Base-by-base conservation (phyloP, 2,797 vertebrate species). In the Chanos chanos region DNA sequence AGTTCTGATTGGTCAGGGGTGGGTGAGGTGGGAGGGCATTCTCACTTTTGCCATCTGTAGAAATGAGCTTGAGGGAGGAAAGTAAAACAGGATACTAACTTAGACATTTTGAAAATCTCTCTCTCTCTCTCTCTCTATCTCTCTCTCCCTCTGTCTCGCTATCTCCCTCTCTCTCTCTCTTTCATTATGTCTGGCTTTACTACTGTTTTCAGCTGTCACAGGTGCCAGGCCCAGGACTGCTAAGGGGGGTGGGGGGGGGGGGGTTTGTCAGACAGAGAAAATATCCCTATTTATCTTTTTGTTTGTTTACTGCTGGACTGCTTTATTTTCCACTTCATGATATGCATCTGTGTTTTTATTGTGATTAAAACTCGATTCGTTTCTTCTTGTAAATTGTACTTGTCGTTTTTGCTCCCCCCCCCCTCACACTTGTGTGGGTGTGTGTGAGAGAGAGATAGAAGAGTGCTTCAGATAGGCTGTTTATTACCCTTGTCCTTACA, bases 281-380 rank as follows among this genome's bases (percentile, higher is more conserved):
- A 40, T 45, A n/a, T 24, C 59, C 50, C 49, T 66, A 65, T 65
- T 73, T 76, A 62, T 61, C 60, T 69, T 77, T 72, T 56, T 65
- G 58, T 60, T 76, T 66, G 68, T 77, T 76, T 79, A 66, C 62
- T 41, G 64, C 64, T 53, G 70, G 71, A 76, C 64, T 54, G 69
- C 71, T 55, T 68, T 54, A 69, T 71, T 55, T 68, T 67, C 81
- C 74, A 80, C 87, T 76, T 73, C 78, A 81, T 81, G 22, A 36
- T 81, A 86, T 73, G 81, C 78, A 63, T 84, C 79, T 82, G 81
- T 86, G 83, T 88, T 87, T 85, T 82, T 85, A 86, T 83, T 86
- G 84, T 88, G 80, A 83, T 85, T 85, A 81, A 79, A 50, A 65
- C 61, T 34, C 55, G 39, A 19, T 37, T 44, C 9, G 56, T 51